phyloP scores from a whole-genome alignment of 2,888 invertebrate genomes.

The Oeneis ivallda region DNA sequence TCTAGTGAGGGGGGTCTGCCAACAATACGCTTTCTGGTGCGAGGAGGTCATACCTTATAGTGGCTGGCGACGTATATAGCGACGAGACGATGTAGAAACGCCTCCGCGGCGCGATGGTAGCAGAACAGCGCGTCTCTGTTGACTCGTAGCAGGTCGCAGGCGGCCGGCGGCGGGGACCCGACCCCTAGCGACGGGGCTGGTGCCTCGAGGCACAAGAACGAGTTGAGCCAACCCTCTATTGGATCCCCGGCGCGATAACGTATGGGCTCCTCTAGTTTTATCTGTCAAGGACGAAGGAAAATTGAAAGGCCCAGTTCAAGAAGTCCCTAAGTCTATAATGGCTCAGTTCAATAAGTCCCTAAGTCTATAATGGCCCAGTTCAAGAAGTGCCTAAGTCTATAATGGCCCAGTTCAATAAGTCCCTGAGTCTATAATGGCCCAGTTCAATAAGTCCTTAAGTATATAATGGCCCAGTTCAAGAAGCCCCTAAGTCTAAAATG shows the following conservation, averaged over 20 bases:
- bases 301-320: no score
- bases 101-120: constrained; percentile 95
- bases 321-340: no score
- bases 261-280: constrained; percentile 96
- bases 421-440: no score
- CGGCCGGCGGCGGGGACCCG: constrained; percentile 94
- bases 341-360: no score
- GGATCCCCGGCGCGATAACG: constrained; percentile 93
- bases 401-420: no score
- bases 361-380: no score
- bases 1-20: no score
- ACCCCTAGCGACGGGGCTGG: constrained; percentile 85
- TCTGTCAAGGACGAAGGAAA: constrained; percentile 59
- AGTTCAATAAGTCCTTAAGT: no score
- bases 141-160: constrained; percentile 94
- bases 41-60: constrained; percentile 95
- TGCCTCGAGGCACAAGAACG: constrained; percentile 95
- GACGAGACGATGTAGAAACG: constrained; percentile 95
- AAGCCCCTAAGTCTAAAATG: no score
- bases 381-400: no score
- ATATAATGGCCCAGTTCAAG: no score
- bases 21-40: no score
- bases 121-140: constrained; percentile 96
- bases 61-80: constrained; percentile 98
- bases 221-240: constrained; percentile 95